These are phyloP conservation scores for Lordiphosa collinella DNA, from an alignment of 1,140 invertebrate species.

Conservation along the genomic window DNA sequence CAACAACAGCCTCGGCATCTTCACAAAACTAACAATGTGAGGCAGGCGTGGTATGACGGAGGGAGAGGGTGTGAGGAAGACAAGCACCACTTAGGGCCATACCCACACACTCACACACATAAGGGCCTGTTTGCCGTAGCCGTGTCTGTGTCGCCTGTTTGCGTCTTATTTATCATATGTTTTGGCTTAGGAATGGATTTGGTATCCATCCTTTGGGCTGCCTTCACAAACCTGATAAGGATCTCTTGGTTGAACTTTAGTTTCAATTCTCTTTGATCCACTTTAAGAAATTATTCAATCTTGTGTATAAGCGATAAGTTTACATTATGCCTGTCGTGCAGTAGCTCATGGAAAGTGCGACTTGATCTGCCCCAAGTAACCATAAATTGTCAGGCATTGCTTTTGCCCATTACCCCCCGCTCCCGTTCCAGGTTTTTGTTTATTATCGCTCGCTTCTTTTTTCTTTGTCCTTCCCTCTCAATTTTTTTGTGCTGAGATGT, in stretches of 20 bases:
- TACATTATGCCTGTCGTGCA: constrained; percentile 5
- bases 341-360: constrained; percentile 17
- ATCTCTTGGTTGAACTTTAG: not conserved
- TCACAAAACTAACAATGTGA: constrained; percentile 59
- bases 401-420: not conserved
- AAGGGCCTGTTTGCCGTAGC: constrained; percentile 37
- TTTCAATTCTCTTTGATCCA: too few species aligned
- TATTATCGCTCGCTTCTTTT: not conserved
- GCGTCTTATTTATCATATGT: constrained; percentile 61
- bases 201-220: constrained; percentile 12
- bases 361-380: constrained; percentile 23
- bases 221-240: not conserved
- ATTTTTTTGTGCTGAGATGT: constrained; percentile 1
- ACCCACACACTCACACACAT: constrained; percentile 15
- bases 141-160: constrained; percentile 30
- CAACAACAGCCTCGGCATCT: constrained; percentile 32
- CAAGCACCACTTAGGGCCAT: constrained; percentile 33
- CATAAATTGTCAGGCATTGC: constrained; percentile 34
- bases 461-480: constrained; percentile 17
- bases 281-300: too few species aligned
- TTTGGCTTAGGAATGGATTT: constrained; percentile 39
- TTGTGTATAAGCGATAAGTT: not conserved
- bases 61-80: not conserved
- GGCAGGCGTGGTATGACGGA: constrained; percentile 18
- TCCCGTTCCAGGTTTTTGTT: constrained; percentile 7